Base-by-base conservation (phyloP, 1,140 invertebrate species). In the Drosophila paulistorum region DNA sequence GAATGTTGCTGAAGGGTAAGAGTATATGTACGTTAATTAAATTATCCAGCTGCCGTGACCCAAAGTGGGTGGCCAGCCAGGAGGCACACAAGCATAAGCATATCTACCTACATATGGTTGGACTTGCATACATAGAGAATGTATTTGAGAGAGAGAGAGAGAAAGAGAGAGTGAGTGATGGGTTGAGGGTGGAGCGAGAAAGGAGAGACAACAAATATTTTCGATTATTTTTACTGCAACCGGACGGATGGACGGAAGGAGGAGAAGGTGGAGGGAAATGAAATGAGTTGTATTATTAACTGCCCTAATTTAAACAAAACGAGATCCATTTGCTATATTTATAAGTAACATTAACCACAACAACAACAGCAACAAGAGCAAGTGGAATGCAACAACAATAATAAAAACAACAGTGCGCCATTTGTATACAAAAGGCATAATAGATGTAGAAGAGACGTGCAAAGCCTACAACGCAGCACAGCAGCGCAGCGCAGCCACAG, bases 351-450 rank as follows among this genome's bases (percentile, higher is more conserved):
- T 59, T 30, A 74, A 66, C 30, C 59, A 65, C 20, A 55, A 45
- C 76, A 65, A 67, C 68, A 77, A 33, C 67, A 60, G 61, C 61
- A 68, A 73, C 65, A 71, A 60, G 77, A 77, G 68, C 54, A 69
- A 76, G 68, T 68, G 80, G 68, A 83, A 83, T 83, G 80, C 80
- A 76, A 77, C 71, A 74, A 81, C 74, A 80, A 74, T 72, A 80
- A 84, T 42, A 77, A 83, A 65, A 73, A 73, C 76, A 79, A 67
- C 54, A 70, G 45, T 63, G 63, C 72, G 71, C 77, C 67, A 84
- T 84, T 84, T 80, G 81, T 84, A 84, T 79, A 84, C 81, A 85
- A 84, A 84, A 80, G 55, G 61, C 35, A 55, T 59, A 35, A 13
- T 33, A 73, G 61, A 71, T 65, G 48, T 48, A 70, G 54, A 58